A percentile compares a stretch with the other conserved stretches of the same genome.
These are phyloP conservation scores for Xenops minutus DNA, from an alignment of 2,797 vertebrate species.

Conservation along the genomic window DNA sequence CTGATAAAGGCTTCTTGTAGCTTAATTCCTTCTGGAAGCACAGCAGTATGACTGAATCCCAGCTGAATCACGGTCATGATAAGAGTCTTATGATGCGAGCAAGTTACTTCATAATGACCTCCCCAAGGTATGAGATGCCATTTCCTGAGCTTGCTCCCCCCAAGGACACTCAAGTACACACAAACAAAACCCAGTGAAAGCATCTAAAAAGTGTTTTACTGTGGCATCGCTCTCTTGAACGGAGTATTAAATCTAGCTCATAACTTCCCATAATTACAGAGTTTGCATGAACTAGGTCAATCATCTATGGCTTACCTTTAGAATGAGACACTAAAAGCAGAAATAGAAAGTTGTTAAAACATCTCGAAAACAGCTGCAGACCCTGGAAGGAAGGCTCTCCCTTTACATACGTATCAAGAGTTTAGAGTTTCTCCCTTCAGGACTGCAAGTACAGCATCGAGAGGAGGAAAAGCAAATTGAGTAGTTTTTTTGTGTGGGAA, in stretches of 20 bases:
- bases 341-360: neutral
- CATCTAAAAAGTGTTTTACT: neutral
- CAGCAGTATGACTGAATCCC: neutral
- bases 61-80: neutral
- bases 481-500: neutral
- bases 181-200: neutral
- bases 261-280: neutral
- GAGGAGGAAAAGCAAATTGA: neutral
- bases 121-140: neutral
- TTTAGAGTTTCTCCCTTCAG: neutral
- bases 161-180: neutral
- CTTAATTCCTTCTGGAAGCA: neutral
- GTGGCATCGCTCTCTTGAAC: neutral
- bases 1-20: neutral
- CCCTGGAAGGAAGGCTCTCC: neutral
- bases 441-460: neutral
- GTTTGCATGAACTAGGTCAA: neutral
- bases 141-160: neutral
- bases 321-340: neutral
- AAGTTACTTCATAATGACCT: neutral
- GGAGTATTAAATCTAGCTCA: neutral
- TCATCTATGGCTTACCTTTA: neutral
- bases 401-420: neutral
- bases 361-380: neutral
- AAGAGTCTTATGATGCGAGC: neutral